Conservation (phyloP, 2,113 vertebrate genomes). For the Numida meleagris region DNA sequence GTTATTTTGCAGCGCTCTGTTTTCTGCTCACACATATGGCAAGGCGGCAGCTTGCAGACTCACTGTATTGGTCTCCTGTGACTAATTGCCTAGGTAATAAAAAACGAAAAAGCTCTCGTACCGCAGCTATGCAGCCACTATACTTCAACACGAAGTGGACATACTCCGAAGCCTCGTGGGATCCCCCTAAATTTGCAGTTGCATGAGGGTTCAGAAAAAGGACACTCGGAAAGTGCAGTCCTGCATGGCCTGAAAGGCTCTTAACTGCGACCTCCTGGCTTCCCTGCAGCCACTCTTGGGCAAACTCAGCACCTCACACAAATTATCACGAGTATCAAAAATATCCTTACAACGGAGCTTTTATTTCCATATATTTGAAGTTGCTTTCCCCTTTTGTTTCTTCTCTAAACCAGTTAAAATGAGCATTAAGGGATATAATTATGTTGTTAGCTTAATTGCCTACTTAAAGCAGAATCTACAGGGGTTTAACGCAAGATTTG, state of each 20-base stretch:
- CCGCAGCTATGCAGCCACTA: background rate
- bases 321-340: background rate
- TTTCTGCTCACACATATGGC: rapidly evolving
- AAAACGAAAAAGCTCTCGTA: background rate
- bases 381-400: conserved; percentile 77
- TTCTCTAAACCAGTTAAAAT: conserved; percentile 79
- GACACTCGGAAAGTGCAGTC: background rate
- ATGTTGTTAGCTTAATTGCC: conserved; percentile 85
- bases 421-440: conserved; percentile 83
- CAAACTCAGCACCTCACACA: background rate
- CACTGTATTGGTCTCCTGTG: background rate
- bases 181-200: background rate
- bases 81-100: background rate
- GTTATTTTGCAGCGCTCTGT: rapidly evolving
- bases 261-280: background rate
- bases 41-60: background rate
- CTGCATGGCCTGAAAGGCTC: background rate
- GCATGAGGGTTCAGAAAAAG: background rate
- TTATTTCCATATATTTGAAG: conserved; percentile 66
- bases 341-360: conserved; percentile 53
- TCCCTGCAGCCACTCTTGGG: background rate
- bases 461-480: conserved; percentile 82
- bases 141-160: background rate
- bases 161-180: background rate
- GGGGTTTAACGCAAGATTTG: conserved; percentile 80